Base-by-base conservation (phyloP, 2,113 vertebrate species). In the Nansenia antarctica region DNA sequence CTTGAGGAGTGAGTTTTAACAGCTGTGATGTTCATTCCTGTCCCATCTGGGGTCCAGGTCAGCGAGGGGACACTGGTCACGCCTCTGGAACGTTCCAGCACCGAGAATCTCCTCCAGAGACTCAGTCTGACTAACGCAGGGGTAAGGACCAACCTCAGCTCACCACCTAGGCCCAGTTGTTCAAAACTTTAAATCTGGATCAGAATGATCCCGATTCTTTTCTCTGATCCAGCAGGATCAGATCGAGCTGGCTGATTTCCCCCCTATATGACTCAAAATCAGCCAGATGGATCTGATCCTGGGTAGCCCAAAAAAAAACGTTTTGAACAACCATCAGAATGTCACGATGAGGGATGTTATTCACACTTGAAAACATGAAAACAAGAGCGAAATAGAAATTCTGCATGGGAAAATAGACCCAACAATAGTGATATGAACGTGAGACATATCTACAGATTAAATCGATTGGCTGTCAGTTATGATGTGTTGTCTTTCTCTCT, bases 111-210 rank as follows among this genome's bases (percentile, higher is more conserved):
- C 81, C 81, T 96, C 37, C 90, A 66, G 35, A 87, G 74, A 65
- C 88, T 93, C 70, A 91, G 88, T 77, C 57, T 92, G 70, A 79
- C 90, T 26, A 89, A 94, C 49, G 88, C 92, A 31, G 82, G 78
- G 89, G 95, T 95, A 91, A 82, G 74, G 22, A 31, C 53, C 9
- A 20, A 35, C 29, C 7, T 15, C 30, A 24, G n/a, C 37, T 11
- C 7, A 11, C 27, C n/a, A n/a, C n/a, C n/a, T n/a, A n/a, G n/a
- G n/a, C n/a, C n/a, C n/a, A n/a, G n/a, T n/a, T n/a, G n/a, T n/a
- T n/a, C n/a, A n/a, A n/a, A n/a, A n/a, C n/a, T n/a, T n/a, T n/a
- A n/a, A n/a, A n/a, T n/a, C n/a, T n/a, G n/a, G n/a, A n/a, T n/a
- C n/a, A n/a, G n/a, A n/a, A n/a, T n/a, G n/a, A n/a, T n/a, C n/a